Evolutionary conservation across 2,888 invertebrate species (phyloP).

Genomic region (Drosophila nigricruria): DNA sequence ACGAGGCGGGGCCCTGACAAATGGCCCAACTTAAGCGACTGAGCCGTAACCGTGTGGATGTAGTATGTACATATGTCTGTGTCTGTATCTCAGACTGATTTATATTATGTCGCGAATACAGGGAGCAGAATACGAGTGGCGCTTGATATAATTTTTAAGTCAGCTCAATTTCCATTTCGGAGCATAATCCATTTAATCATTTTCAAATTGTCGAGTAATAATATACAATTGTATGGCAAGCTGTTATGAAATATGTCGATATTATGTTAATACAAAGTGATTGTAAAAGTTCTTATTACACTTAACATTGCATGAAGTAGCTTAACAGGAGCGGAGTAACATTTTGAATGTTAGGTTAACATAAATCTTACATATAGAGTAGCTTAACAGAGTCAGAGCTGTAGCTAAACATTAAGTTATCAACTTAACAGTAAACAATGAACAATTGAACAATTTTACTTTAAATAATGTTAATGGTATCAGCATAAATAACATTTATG

Average conservation of each 20-base stretch:
- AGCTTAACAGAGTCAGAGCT: background rate
- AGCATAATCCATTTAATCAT: constrained; percentile 2
- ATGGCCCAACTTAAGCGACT: constrained; percentile 51
- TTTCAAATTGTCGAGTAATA: background rate
- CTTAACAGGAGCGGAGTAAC: background rate
- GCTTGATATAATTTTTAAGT: constrained; percentile 15
- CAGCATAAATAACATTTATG: too few relatives aligned
- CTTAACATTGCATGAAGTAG: background rate
- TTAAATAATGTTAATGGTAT: too few relatives aligned
- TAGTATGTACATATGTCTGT: background rate
- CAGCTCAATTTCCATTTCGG: constrained; percentile 14
- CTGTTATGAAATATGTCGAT: too few relatives aligned
- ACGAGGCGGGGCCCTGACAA: constrained; percentile 60
- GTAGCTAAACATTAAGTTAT: background rate
- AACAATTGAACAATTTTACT: too few relatives aligned
- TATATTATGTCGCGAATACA: constrained; percentile 19
- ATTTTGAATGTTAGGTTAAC: background rate
- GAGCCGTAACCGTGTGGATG: constrained; percentile 1
- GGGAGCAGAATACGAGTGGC: constrained; percentile 32
- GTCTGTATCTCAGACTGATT: constrained; percentile 11
- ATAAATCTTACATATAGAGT: background rate
- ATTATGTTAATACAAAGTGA: too few relatives aligned
- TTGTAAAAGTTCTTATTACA: too few relatives aligned
- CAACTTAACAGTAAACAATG: too few relatives aligned
- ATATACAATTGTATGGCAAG: background rate